These are phyloP conservation scores for Ips nitidus DNA, from an alignment of 1,140 invertebrate genomes.

Conservation along the genomic window DNA sequence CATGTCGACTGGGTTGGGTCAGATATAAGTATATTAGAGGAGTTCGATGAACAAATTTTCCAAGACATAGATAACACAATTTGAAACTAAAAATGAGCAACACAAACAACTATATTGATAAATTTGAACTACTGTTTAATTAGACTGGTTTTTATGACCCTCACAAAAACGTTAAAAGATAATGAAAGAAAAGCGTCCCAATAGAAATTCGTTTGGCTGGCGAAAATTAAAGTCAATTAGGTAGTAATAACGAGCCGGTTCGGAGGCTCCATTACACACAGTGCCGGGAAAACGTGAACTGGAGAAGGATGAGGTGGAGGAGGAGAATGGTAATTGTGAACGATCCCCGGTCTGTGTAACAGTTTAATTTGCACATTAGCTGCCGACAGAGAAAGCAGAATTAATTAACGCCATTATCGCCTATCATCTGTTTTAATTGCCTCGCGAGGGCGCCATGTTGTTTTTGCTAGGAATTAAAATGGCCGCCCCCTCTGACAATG, in stretches of 20 bases:
- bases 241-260: background rate
- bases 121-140: no score
- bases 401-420: slow-evolving; percentile 56
- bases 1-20: no score
- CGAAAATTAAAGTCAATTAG: background rate
- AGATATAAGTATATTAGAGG: no score
- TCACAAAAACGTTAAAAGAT: no score
- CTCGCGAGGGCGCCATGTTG: slow-evolving; percentile 51
- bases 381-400: slow-evolving; percentile 53
- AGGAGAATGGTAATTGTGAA: slow-evolving; percentile 48
- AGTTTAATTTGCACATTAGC: slow-evolving; percentile 55
- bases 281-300: no score
- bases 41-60: no score
- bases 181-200: no score
- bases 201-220: no score
- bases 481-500: slow-evolving; percentile 50
- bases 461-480: slow-evolving; percentile 54
- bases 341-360: slow-evolving; percentile 51
- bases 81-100: no score
- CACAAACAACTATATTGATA: no score
- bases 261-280: background rate
- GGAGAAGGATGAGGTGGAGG: background rate
- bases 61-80: no score
- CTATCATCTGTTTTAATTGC: slow-evolving; percentile 56
- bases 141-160: no score